Evolutionary conservation across 2,113 vertebrate species (phyloP), one percentile per base, ranked within the genome.

Genomic region (Odobenus rosmarus): DNA sequence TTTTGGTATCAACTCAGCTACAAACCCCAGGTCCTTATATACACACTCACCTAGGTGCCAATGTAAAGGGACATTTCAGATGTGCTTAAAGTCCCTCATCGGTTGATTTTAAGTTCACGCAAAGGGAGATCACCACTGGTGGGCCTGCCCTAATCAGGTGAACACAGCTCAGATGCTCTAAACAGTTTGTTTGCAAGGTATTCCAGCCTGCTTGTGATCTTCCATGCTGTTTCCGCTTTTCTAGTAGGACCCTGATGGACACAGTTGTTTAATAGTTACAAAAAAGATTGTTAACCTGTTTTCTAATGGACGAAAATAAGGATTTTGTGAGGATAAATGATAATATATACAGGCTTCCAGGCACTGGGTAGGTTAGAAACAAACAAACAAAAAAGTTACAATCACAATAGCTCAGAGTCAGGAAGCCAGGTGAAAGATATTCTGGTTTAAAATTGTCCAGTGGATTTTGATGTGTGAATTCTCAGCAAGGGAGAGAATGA

Each of bases 401-500:
- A 64, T 92, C 13, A 83, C 28, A n/a, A n/a, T 39, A 67, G 2
- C 39, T 92, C 42, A 57, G 36, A 39, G 36, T n/a, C 67, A 86
- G n/a, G 86, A 86, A 72, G 33, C 24, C 36, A 33, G 28, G 26
- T 3, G 62, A 94, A 84, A 53, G 12, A 24, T 16, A 39, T 21
- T 83, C 49, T 39, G 4, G 4, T 15, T 79, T 90, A 80, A 80
- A 94, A 74, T 42, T 72, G 2, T 55, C 88, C 33, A 53, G 33
- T 80, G 55, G 24, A 57, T 18, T 31, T 36, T 72, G 9, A 72
- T n/a, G 53, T 14, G 18, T 33, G 5, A 7, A 21, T 82, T 81
- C 94, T 88, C 13, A 11, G 4, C 77, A 36, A 96, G 46, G 67
- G 36, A 90, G 55, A 85, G 7, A 80, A 93, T 51, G 15, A 89